Evolutionary conservation across 2,797 vertebrate species (phyloP), one percentile per base, ranked within the genome.

Genomic region (Pseudotriccus pelzelni): DNA sequence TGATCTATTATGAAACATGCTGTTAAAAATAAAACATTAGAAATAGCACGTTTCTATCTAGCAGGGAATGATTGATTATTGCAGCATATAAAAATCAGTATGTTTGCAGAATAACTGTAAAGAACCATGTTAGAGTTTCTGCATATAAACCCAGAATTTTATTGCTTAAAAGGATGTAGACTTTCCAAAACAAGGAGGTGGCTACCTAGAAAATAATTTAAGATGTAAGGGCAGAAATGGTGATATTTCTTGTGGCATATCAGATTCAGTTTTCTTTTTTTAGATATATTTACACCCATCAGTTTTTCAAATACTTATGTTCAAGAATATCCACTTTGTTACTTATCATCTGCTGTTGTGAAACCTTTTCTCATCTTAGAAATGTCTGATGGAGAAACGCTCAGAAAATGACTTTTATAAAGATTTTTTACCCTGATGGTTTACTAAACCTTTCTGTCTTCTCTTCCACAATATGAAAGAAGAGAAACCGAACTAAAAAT

Each of bases 11-110:
- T 95, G 93, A 97, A 96, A 96, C 59, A 86, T 24, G 77, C 62
- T 84, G 83, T 96, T 97, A 93, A 97, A 97, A 97, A 97, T 96
- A 97, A 97, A 87, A 91, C 2, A 5, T 94, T 95, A 86, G 95
- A 96, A 93, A 96, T 87, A 97, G 94, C 92, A 97, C 37, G 3
- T 93, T 96, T 95, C 93, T 96, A 89, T 92, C 93, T 92, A 95
- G 85, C 63, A 53, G 74, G 49, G 88, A 94, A 91, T 93, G 95
- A 96, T 83, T 96, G 95, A 97, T 96, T 94, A 96, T 86, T 93
- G 78, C 85, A 77, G 91, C 14, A 4, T 75, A 93, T 53, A 87
- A 92, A 95, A 90, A 80, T 52, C 62, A 93, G 76, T n/a, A 63
- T 63, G 73, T 87, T 95, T 87, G 77, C 83, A 95, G 70, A 92